A percentile compares a stretch with the other conserved stretches of the same genome.
Evolutionary conservation across 2,797 vertebrate species (phyloP).

Genomic region (Labroides dimidiatus): DNA sequence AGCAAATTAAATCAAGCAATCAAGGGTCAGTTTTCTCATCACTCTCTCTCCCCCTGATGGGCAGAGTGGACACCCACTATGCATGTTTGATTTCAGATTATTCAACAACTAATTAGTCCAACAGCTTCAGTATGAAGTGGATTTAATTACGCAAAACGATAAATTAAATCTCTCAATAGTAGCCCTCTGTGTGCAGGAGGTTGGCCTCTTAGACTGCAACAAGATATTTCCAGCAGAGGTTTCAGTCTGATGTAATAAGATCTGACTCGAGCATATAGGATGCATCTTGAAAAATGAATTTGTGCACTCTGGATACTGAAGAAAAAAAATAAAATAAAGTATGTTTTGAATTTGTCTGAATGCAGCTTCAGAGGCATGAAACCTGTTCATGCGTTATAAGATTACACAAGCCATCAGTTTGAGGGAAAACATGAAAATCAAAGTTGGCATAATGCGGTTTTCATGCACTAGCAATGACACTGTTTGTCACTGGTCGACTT

Average conservation of each 20-base stretch:
- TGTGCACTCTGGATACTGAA: background rate
- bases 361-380: background rate
- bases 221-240: background rate
- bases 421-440: conserved; percentile 42
- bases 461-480: conserved; percentile 11
- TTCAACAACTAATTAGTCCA: conserved; percentile 68
- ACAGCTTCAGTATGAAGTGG: conserved; percentile 34
- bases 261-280: background rate
- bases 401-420: conserved; percentile 25
- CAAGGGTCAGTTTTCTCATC: conserved; percentile 69
- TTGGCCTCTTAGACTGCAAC: conserved; percentile 22
- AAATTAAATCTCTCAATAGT: conserved; percentile 39
- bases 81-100: conserved; percentile 66
- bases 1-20: conserved; percentile 53
- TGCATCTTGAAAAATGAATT: conserved; percentile 8
- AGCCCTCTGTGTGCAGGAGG: conserved; percentile 13
- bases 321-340: conserved; percentile 2
- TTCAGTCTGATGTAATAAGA: conserved; percentile 7
- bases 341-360: conserved; percentile 23
- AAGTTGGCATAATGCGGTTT: conserved; percentile 22
- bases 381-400: conserved; percentile 16
- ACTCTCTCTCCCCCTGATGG: conserved; percentile 40
- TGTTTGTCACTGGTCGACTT: conserved; percentile 11
- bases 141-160: conserved; percentile 46
- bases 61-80: conserved; percentile 55